Conservation (phyloP, 2,797 vertebrate species). For the Masticophis lateralis region DNA sequence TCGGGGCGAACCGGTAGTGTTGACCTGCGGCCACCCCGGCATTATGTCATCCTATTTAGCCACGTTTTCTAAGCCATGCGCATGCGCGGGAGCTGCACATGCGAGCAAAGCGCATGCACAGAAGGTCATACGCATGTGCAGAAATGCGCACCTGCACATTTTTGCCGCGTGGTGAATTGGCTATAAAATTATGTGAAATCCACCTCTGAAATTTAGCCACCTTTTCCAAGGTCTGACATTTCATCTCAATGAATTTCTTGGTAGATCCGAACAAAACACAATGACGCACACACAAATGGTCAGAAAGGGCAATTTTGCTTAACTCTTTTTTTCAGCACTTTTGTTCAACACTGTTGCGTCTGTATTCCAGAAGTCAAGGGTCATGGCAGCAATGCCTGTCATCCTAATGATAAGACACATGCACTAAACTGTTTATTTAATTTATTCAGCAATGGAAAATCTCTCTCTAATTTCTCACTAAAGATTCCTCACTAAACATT, state of each 20-base stretch:
- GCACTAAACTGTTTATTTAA: slow-evolving; percentile 36
- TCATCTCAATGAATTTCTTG: not conserved
- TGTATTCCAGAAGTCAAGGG: not conserved
- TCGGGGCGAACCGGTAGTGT: no score
- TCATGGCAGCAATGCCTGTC: not conserved
- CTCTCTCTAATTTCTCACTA: slow-evolving; percentile 52
- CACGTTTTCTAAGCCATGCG: no score
- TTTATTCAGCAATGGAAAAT: slow-evolving; percentile 42
- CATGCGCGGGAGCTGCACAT: no score
- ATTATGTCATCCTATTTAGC: no score
- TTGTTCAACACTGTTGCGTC: not conserved
- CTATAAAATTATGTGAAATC: no score
- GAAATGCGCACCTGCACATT: no score
- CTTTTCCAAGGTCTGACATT: not conserved
- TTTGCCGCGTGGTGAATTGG: no score
- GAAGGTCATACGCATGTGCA: no score
- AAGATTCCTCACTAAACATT: slow-evolving; percentile 64
- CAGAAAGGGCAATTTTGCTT: not conserved
- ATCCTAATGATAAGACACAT: not conserved
- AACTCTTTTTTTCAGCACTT: not conserved
- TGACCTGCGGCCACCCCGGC: no score
- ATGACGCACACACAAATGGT: not conserved
- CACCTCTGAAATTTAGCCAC: not conserved
- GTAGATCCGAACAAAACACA: not conserved
- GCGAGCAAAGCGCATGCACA: no score